phyloP scores from a whole-genome alignment of 2,888 invertebrate genomes.

The Pristionchus arcanus region DNA sequence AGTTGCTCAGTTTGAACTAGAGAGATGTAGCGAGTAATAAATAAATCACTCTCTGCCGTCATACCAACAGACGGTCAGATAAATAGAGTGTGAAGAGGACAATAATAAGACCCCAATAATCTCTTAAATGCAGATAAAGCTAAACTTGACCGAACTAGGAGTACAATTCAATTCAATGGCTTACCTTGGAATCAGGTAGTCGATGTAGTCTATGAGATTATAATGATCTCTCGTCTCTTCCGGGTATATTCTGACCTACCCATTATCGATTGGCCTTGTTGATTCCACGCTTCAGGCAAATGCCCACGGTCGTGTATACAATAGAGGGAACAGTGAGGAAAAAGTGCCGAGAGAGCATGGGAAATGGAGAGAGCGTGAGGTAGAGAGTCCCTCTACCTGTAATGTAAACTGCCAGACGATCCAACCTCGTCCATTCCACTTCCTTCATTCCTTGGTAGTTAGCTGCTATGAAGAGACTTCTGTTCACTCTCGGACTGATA shows the following conservation, averaged over 20 bases:
- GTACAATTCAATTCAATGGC: no score
- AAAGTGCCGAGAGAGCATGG: slow-evolving; percentile 14
- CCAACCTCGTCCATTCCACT: not conserved
- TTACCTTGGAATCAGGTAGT: no score
- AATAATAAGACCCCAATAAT: no score
- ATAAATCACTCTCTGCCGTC: not conserved
- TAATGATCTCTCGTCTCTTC: no score
- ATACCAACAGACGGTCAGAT: not conserved
- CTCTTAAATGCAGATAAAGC: no score
- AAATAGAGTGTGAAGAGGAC: not conserved
- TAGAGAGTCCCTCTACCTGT: slow-evolving; percentile 8
- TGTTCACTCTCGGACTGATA: not conserved
- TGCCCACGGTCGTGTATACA: not conserved
- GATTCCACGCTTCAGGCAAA: not conserved
- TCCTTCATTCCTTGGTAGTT: not conserved
- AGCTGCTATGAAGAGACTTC: not conserved
- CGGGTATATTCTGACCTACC: not conserved
- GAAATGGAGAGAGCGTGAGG: not conserved
- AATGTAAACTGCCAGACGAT: slow-evolving; percentile 3
- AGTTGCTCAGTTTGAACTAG: slow-evolving; percentile 16
- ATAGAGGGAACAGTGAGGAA: not conserved
- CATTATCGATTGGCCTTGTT: not conserved
- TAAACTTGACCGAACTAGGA: no score
- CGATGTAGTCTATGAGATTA: no score
- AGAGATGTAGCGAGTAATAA: not conserved